These are phyloP conservation scores for Heliconius hewitsoni DNA, from an alignment of 1,140 invertebrate genomes.

Conservation along the genomic window DNA sequence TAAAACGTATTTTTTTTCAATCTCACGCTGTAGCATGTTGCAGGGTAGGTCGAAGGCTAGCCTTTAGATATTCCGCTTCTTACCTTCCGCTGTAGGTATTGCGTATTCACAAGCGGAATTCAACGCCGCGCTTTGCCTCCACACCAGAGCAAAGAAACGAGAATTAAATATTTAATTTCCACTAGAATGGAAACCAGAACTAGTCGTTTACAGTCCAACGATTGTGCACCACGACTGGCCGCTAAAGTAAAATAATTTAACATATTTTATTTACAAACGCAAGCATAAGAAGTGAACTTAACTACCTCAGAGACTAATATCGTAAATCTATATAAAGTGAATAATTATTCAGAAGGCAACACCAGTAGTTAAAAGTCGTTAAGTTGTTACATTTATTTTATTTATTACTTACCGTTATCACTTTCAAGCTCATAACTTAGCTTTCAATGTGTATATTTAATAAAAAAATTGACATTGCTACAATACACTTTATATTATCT, in stretches of 20 bases:
- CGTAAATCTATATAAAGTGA: conserved; percentile 40
- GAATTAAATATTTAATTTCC: no score
- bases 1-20: no score
- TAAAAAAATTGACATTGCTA: not conserved
- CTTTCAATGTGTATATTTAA: conserved; percentile 22
- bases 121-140: no score
- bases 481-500: not conserved
- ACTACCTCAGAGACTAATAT: conserved; percentile 6
- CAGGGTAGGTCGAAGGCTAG: no score
- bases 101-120: no score
- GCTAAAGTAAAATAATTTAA: not conserved
- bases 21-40: no score
- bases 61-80: no score
- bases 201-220: no score
- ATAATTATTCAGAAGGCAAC: conserved; percentile 42
- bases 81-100: no score
- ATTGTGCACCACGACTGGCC: no score
- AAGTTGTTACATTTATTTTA: conserved; percentile 37
- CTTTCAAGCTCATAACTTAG: conserved; percentile 23
- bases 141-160: no score
- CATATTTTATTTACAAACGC: not conserved
- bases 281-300: not conserved
- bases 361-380: conserved; percentile 42
- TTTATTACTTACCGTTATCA: conserved; percentile 34
- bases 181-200: no score